Percentiles rank a stretch among this genome's conserved stretches.
Conservation (phyloP, 2,888 invertebrate genomes). For the Ectemnius cavifrons region DNA sequence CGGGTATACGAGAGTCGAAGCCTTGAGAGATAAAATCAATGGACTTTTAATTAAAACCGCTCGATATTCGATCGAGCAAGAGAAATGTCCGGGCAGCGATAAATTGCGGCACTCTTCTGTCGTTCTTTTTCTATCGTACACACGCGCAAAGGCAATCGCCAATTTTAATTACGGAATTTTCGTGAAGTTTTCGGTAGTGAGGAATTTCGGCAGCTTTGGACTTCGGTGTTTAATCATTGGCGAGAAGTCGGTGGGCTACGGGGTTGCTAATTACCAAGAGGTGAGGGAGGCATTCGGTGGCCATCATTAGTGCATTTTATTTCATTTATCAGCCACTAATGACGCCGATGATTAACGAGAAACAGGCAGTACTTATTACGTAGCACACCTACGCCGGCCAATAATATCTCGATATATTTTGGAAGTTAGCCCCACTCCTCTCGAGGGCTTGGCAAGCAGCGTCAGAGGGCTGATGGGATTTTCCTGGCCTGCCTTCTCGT, state of each 20-base stretch:
- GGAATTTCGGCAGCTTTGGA: not conserved
- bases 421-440: not conserved
- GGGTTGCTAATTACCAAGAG: conserved; percentile 27
- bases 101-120: conserved; percentile 20
- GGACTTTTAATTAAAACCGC: too few species aligned
- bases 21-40: too few species aligned
- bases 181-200: too few species aligned
- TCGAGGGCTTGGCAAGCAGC: not conserved
- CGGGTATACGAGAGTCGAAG: too few species aligned
- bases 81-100: not conserved
- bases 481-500: too few species aligned
- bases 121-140: not conserved
- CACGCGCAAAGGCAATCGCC: too few species aligned
- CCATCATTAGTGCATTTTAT: conserved; percentile 37
- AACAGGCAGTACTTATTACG: conserved; percentile 25
- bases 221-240: conserved; percentile 23
- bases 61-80: too few species aligned
- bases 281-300: conserved; percentile 18
- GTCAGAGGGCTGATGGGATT: too few species aligned
- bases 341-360: conserved; percentile 41
- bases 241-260: conserved; percentile 6
- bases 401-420: conserved; percentile 17
- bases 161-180: too few species aligned
- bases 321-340: conserved; percentile 43
- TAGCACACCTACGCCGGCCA: conserved; percentile 22